A percentile compares a stretch with the other conserved stretches of the same genome.
Evolutionary conservation across 1,140 invertebrate species (phyloP).

Genomic region (Bemisia tabaci): DNA sequence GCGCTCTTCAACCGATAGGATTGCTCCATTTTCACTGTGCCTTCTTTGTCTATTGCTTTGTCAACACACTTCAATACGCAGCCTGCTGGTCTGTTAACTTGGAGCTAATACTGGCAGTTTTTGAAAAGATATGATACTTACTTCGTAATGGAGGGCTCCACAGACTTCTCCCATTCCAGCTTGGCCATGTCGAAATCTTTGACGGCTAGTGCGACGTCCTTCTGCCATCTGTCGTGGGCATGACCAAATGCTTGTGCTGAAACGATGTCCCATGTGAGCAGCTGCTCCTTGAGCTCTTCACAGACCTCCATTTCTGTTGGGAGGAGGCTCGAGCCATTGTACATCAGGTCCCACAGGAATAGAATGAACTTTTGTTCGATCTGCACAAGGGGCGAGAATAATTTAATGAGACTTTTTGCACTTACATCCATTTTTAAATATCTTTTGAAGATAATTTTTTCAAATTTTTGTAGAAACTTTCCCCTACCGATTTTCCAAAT

Average conservation of each 20-base stretch:
- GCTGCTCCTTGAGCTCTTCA: conserved; percentile 32
- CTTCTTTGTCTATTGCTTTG: too few species aligned
- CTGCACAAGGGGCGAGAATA: conserved; percentile 19
- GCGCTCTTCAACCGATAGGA: too few species aligned
- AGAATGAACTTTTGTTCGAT: conserved; percentile 36
- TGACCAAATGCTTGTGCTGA: conserved; percentile 17
- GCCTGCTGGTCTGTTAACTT: too few species aligned
- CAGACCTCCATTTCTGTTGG: conserved; percentile 32
- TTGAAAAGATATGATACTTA: conserved; percentile 15
- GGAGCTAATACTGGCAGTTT: too few species aligned
- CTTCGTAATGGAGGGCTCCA: conserved; percentile 18
- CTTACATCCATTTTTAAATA: too few species aligned
- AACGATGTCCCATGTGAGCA: conserved; percentile 32
- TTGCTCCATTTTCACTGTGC: too few species aligned
- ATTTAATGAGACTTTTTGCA: neutral
- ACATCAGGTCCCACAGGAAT: conserved; percentile 36
- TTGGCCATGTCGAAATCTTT: conserved; percentile 8
- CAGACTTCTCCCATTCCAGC: conserved; percentile 14
- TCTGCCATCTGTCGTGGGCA: conserved; percentile 13
- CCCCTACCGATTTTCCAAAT: neutral
- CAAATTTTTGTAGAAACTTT: too few species aligned
- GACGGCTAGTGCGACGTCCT: conserved; percentile 13
- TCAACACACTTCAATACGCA: too few species aligned
- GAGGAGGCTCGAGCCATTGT: conserved; percentile 22
- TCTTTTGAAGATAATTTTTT: too few species aligned